Evolutionary conservation across 2,888 invertebrate genomes (phyloP), one percentile per base, ranked within the genome.

Genomic region (Cantharis rustica): DNA sequence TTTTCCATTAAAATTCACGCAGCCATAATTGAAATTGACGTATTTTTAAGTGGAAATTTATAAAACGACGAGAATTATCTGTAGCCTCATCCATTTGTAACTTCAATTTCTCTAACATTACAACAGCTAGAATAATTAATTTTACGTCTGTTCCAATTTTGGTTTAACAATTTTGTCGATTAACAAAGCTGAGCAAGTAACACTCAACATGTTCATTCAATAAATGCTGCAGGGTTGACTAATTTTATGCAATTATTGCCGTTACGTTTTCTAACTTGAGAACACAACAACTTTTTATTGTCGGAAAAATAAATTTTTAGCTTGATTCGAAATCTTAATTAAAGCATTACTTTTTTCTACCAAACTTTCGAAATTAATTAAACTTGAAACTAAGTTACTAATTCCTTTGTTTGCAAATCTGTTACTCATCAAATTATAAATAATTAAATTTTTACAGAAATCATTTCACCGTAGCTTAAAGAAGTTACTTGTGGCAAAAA

Each of bases 211-310:
- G 68, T 47, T 73, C 68, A 61, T 47, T 68, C 73, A 68, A 73
- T 73, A 73, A 73, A 73, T 73, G 68, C 73, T 68, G 68, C n/a
- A 16, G 68, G 68, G 73, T 73, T 73, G 73, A 73, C 68, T 68
- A 73, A 73, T 73, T 73, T 73, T 68, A 26, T 68, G 68, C 73
- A 73, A 73, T 73, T 73, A 73, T 68, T 73, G 68, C 62, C 66
- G 26, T 73, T 73, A 68, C 26, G 62, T 68, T 15, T 68, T 27
- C 27, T 23, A 72, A 66, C 17, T 23, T 64, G 31, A 66, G 20
- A 72, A 61, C 61, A 72, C 47, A 63, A 72, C 62, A 26, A 17
- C 68, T 61, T 73, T 61, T 68, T 66, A 16, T 72, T 63, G 66
- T 72, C 66, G 17, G n/a, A 16, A 61, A 26, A n/a, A 63, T 61